Evolutionary conservation across 2,888 invertebrate species (phyloP), one percentile per base, ranked within the genome.

Genomic region (Flabesymbios commensalis): DNA sequence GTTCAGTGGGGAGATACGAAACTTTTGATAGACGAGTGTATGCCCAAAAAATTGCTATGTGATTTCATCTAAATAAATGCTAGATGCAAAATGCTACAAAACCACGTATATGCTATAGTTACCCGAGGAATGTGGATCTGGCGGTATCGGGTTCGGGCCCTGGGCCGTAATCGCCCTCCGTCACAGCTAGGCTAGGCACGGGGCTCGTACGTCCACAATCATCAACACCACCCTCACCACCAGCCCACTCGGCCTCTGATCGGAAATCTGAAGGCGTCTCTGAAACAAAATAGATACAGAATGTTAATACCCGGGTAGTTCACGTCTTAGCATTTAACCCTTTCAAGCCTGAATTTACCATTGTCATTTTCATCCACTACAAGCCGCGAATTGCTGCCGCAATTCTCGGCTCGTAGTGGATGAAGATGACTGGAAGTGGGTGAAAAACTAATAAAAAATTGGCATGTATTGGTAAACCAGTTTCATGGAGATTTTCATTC

Each of bases 121-220:
- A 78, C 78, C 76, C 72, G 42, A 73, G 72, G 41, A 78, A 63
- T 31, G 77, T 78, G 4, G 78, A 77, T 57, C 76, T 65, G 24
- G 68, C 58, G 7, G 72, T 69, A 5, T 67, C 59, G 7, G 36
- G 19, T 7, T 48, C 61, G 10, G 61, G 42, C 10, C 43, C 53
- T 1, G 63, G 53, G 43, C 74, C 75, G 55, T 64, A 74, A 61
- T 75, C 76, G 7, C 72, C 70, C 41, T 76, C 75, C 36, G 76
- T 74, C 3, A 74, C 41, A 0, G 74, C 74, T 22, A 72, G 62
- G 45, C 73, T 74, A 2, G 72, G 73, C 17, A 68, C 69, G 1
- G 75, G 74, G 29, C 72, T 72, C n/a, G 3, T 42, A 43, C 29
- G 32, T 55, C 19, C 42, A 26, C 2, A 36, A 36, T 7, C 33